A percentile compares a stretch with the other conserved stretches of the same genome.
These are phyloP conservation scores for Protaetia brevitarsis DNA, from an alignment of 1,140 invertebrate genomes.

Conservation along the genomic window DNA sequence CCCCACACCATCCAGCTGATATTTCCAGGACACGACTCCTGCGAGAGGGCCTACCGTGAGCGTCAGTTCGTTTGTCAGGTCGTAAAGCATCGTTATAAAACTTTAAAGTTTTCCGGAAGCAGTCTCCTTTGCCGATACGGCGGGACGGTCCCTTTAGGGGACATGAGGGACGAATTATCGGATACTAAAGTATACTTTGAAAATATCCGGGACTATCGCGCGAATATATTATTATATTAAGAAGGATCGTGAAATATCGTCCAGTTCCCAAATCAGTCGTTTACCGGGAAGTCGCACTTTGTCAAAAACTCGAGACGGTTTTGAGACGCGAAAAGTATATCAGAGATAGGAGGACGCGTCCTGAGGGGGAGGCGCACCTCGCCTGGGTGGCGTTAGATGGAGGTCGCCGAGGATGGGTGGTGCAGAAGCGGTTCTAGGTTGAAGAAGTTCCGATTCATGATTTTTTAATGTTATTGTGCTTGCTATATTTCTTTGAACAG, in stretches of 20 bases:
- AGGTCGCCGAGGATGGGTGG: too few species aligned
- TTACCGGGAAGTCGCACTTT: neutral
- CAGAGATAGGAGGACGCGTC: too few species aligned
- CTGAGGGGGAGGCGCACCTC: too few species aligned
- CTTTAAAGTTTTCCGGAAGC: conserved; percentile 20
- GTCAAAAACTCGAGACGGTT: conserved; percentile 3
- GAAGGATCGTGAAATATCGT: conserved; percentile 17
- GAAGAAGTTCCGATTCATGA: conserved; percentile 13
- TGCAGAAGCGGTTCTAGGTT: too few species aligned
- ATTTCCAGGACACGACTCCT: neutral
- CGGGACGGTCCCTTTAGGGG: conserved; percentile 10
- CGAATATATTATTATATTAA: conserved; percentile 19
- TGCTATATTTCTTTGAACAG: neutral
- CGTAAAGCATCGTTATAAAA: conserved; percentile 22
- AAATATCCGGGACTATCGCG: conserved; percentile 22
- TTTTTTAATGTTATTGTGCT: conserved; percentile 4
- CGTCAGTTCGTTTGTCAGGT: neutral
- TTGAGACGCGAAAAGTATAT: too few species aligned
- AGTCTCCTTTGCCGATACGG: conserved; percentile 4
- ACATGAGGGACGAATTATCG: conserved; percentile 20
- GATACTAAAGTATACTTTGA: conserved; percentile 22
- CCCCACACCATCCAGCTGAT: too few species aligned
- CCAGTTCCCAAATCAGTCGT: conserved; percentile 15
- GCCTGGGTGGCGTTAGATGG: too few species aligned
- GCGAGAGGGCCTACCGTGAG: neutral